These are phyloP conservation scores for Bombylius major DNA, from an alignment of 2,888 invertebrate genomes.

Conservation along the genomic window DNA sequence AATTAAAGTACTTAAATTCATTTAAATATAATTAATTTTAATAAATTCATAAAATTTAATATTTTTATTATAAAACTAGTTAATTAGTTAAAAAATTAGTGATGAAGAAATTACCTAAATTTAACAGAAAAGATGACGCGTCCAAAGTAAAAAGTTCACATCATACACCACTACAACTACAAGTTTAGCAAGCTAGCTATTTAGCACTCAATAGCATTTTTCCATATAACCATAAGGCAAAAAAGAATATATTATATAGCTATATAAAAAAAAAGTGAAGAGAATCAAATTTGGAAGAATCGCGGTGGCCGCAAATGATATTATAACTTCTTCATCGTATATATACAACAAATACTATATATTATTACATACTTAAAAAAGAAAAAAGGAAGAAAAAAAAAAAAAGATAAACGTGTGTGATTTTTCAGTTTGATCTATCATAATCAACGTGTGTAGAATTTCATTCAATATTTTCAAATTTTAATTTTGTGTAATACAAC, in stretches of 20 bases:
- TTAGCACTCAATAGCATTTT: background rate
- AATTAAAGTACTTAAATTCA: conserved; percentile 3
- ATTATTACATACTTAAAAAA: too few relatives aligned
- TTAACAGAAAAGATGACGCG: conserved; percentile 10
- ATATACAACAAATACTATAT: too few relatives aligned
- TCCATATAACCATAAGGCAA: background rate
- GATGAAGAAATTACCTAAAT: conserved; percentile 8
- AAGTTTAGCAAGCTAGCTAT: background rate
- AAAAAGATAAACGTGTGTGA: too few relatives aligned
- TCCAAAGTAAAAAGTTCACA: background rate
- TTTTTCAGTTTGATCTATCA: too few relatives aligned
- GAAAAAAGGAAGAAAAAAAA: too few relatives aligned
- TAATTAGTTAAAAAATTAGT: conserved; percentile 9
- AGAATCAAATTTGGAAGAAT: background rate
- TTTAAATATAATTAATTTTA: conserved; percentile 1
- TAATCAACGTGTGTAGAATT: too few relatives aligned
- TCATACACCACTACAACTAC: background rate
- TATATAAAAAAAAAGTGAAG: background rate
- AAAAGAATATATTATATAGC: too few relatives aligned
- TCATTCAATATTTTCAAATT: too few relatives aligned
- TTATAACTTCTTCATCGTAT: too few relatives aligned
- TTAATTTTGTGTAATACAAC: too few relatives aligned
- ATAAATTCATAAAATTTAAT: conserved; percentile 3
- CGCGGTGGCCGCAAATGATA: background rate
- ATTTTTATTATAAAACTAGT: conserved; percentile 1